Percentiles rank a stretch among this genome's conserved stretches.
phyloP scores from a whole-genome alignment of 2,888 invertebrate species.

The Neria commutata region DNA sequence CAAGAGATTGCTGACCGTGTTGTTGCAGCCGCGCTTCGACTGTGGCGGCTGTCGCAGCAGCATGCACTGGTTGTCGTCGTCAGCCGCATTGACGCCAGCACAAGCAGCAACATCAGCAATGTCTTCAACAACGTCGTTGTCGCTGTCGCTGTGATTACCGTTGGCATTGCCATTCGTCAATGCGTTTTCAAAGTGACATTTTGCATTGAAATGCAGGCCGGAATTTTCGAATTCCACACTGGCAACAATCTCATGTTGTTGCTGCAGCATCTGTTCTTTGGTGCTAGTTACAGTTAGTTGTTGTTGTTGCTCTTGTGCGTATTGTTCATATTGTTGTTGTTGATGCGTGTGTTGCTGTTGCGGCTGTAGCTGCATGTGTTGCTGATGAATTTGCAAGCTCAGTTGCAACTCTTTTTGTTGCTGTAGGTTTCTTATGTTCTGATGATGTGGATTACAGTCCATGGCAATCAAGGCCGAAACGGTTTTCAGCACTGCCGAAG shows the following conservation, averaged over 20 bases:
- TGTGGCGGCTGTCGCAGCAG: conserved; percentile 20
- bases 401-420: conserved; percentile 51
- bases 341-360: conserved; percentile 26
- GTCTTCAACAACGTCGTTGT: conserved; percentile 22
- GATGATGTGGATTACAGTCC: conserved; percentile 62
- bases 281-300: conserved; percentile 57
- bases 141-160: conserved; percentile 11
- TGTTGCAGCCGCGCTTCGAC: conserved; percentile 12
- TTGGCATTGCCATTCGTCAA: conserved; percentile 18
- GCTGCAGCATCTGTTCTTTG: conserved; percentile 56
- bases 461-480: conserved; percentile 56
- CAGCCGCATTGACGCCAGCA: conserved; percentile 31
- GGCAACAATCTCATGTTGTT: conserved; percentile 37
- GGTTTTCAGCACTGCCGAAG: conserved; percentile 55
- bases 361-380: conserved; percentile 35
- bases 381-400: conserved; percentile 60
- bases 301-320: conserved; percentile 47
- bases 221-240: conserved; percentile 36
- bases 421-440: conserved; percentile 59
- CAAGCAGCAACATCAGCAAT: conserved; percentile 31
- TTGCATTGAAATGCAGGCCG: conserved; percentile 28
- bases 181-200: conserved; percentile 35
- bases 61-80: conserved; percentile 12
- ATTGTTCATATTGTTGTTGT: conserved; percentile 9
- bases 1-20: conserved; percentile 48